Base-by-base conservation (phyloP, 2,797 vertebrate species). In the Hydrolagus colliei region DNA sequence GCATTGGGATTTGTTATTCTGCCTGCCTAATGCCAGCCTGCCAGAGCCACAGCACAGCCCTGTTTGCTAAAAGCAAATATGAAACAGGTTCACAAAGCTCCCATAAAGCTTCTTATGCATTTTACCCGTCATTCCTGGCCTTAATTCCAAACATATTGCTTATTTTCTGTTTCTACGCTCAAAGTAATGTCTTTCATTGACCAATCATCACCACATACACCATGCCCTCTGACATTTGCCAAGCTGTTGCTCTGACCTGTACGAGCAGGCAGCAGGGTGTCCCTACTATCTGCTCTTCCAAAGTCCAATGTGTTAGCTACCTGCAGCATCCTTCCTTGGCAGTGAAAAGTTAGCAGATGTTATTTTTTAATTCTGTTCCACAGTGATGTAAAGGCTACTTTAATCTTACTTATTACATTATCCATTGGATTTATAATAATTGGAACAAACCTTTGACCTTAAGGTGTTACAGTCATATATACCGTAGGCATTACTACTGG, bases 331-430 rank as follows among this genome's bases (percentile, higher is more conserved):
- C 91, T 91, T 92, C 87, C 86, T 93, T 93, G 92, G 90, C 92
- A 93, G 91, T 95, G 92, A 90, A 92, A 94, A 94, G 95, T 96
- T 95, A 96, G 91, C 91, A 90, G 92, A 95, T 95, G 94, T 95
- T 97, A 96, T 96, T 97, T 35, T 80, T 96, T 96, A 95, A 96
- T 95, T 95, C 95, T 94, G 94, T 94, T 90, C 90, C 91, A 90
- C 94, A 95, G 94, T 95, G 93, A 95, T 89, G 91, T 90, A 92
- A 94, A 95, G 93, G 92, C 92, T 94, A 93, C 93, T 94, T 93
- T 97, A 95, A 97, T 97, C 96, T 96, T 93, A 92, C 94, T 95
- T 96, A 95, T 95, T 94, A 95, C 92, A 90, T 94, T 95, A 94
- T 93, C 95, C 93, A 88, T 90, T 92, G 91, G 94, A 95, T 96